Percentiles rank a stretch among this genome's conserved stretches.
phyloP scores from a whole-genome alignment of 2,113 vertebrate species.

The Symphodus melops region DNA sequence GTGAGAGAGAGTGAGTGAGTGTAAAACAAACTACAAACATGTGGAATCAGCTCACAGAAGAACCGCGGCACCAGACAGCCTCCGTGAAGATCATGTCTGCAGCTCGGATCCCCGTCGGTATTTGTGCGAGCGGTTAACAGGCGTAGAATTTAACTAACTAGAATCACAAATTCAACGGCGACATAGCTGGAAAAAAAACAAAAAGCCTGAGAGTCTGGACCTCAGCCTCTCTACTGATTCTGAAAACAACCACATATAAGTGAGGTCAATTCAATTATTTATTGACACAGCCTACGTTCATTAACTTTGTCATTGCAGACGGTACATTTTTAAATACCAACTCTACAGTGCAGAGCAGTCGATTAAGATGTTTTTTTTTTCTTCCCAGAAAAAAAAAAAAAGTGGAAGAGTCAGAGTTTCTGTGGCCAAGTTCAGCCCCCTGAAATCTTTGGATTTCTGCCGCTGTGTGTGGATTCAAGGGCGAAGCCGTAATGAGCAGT shows the following conservation, averaged over 20 bases:
- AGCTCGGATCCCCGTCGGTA: conserved; percentile 56
- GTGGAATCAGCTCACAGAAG: conserved; percentile 60
- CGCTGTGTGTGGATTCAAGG: conserved; percentile 49
- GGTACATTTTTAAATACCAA: conserved; percentile 14
- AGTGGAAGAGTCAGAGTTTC: conserved; percentile 33
- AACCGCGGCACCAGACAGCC: conserved; percentile 62
- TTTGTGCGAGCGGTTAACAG: conserved; percentile 65
- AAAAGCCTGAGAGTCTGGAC: conserved; percentile 53
- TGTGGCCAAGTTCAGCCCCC: conserved; percentile 56
- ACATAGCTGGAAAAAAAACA: conserved; percentile 2
- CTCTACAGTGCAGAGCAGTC: no score
- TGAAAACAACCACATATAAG: conserved; percentile 52
- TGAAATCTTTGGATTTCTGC: conserved; percentile 43
- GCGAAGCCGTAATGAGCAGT: conserved; percentile 55
- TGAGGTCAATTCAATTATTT: conserved; percentile 43
- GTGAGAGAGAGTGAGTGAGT: conserved; percentile 14
- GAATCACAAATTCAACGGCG: conserved; percentile 56
- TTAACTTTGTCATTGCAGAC: neutral
- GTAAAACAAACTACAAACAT: conserved; percentile 54
- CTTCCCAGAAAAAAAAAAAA: no score
- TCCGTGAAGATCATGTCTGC: conserved; percentile 40
- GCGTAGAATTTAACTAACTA: conserved; percentile 72
- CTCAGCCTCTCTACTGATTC: conserved; percentile 49
- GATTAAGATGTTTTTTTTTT: no score
- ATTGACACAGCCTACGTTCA: conserved; percentile 38